These are phyloP conservation scores for Archocentrus centrarchus DNA, from an alignment of 2,113 vertebrate genomes.

Conservation along the genomic window DNA sequence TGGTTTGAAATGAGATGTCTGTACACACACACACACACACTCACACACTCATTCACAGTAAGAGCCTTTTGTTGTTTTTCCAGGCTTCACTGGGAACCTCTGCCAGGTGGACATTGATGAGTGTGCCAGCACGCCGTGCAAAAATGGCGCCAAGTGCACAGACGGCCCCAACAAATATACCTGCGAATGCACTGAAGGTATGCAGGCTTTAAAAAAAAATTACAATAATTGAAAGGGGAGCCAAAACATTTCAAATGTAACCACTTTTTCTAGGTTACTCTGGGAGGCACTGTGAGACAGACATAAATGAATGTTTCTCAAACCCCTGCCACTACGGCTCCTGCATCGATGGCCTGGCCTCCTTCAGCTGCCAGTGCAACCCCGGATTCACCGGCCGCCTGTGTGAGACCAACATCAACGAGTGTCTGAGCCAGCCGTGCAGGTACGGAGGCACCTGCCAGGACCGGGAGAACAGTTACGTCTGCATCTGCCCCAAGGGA, in stretches of 20 bases:
- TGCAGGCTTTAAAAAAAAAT: not conserved
- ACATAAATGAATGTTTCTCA: conserved; percentile 89
- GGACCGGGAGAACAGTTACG: conserved; percentile 88
- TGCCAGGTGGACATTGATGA: conserved; percentile 94
- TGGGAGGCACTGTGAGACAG: conserved; percentile 87
- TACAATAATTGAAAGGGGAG: not conserved
- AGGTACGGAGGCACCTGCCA: conserved; percentile 92
- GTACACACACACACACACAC: conserved; percentile 15
- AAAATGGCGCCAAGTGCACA: conserved; percentile 92
- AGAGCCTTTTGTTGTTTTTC: conserved; percentile 48
- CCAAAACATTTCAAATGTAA: not conserved
- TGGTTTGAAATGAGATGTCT: conserved; percentile 46
- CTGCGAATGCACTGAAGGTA: conserved; percentile 95
- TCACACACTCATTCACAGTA: conserved; percentile 17
- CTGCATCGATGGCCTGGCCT: conserved; percentile 89
- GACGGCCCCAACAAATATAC: conserved; percentile 93
- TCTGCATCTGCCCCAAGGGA: conserved; percentile 90
- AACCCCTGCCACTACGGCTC: conserved; percentile 93
- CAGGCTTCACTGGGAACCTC: conserved; percentile 91
- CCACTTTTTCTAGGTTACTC: conserved; percentile 84
- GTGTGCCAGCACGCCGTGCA: conserved; percentile 95
- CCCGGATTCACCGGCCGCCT: conserved; percentile 90
- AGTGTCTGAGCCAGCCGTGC: conserved; percentile 95
- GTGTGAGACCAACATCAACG: conserved; percentile 94
- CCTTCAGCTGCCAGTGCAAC: conserved; percentile 90